Evolutionary conservation across 2,888 invertebrate species (phyloP).

Genomic region (Cyclophora punctaria): DNA sequence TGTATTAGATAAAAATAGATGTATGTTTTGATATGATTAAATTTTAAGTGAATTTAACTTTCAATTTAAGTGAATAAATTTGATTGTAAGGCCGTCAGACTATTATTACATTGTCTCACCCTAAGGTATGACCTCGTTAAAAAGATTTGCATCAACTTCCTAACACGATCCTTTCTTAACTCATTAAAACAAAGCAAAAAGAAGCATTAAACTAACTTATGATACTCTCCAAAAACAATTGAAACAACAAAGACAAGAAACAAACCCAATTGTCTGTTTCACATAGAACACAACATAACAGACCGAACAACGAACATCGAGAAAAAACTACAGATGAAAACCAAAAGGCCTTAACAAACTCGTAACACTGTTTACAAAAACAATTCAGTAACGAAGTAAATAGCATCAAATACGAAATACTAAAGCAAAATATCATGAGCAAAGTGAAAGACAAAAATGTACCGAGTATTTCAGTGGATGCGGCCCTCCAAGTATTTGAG

Average conservation of each 20-base stretch:
- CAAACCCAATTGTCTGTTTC: slow-evolving; percentile 18
- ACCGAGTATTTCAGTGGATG: slow-evolving; percentile 28
- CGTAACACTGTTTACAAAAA: slow-evolving; percentile 46
- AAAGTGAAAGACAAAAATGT: slow-evolving; percentile 49
- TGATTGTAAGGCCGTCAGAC: background rate
- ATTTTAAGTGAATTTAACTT: background rate
- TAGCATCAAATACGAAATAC: slow-evolving; percentile 43
- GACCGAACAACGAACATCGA: background rate
- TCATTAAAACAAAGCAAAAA: background rate
- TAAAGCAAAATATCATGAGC: slow-evolving; percentile 50
- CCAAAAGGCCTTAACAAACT: slow-evolving; percentile 24
- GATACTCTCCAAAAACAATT: slow-evolving; percentile 3
- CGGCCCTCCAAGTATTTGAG: slow-evolving; percentile 34
- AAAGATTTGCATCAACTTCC: background rate
- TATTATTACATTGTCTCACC: background rate
- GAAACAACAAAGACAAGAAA: slow-evolving; percentile 11
- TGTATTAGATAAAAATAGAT: too few relatives aligned
- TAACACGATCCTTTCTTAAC: background rate
- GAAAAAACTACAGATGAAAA: slow-evolving; percentile 9
- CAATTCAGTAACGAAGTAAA: slow-evolving; percentile 49
- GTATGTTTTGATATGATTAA: background rate
- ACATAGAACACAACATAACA: slow-evolving; percentile 17
- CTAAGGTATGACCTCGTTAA: background rate
- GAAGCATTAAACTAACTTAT: background rate
- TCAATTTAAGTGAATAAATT: too few relatives aligned